Conservation (phyloP, 2,113 vertebrate genomes). For the Oncorhynchus tshawytscha region DNA sequence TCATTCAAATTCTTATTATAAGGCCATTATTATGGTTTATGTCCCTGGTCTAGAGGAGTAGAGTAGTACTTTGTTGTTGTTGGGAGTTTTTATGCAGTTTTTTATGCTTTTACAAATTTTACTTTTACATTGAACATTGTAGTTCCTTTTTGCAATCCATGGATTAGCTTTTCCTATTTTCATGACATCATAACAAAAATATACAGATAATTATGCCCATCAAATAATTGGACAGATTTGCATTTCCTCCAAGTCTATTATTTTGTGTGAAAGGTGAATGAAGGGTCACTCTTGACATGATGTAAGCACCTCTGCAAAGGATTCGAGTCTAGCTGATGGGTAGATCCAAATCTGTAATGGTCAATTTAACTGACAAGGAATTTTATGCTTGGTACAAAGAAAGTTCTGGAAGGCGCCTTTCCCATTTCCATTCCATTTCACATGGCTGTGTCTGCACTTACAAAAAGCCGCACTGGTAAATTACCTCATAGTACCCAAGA, state of each 20-base stretch:
- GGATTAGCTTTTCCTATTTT: too few species aligned
- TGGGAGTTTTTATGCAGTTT: too few species aligned
- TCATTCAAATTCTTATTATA: too few species aligned
- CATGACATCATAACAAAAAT: too few species aligned
- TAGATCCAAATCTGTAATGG: not conserved
- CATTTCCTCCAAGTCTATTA: not conserved
- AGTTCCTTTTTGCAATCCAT: too few species aligned
- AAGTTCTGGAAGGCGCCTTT: conserved; percentile 1
- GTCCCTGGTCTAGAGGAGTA: too few species aligned
- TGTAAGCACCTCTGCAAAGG: not conserved
- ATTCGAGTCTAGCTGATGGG: not conserved
- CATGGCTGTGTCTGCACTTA: conserved; percentile 16
- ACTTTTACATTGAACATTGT: too few species aligned
- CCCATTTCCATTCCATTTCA: conserved; percentile 1
- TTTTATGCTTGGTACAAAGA: conserved; percentile 1
- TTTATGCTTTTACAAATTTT: too few species aligned
- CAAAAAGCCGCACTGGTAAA: conserved; percentile 32
- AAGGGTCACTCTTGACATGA: not conserved
- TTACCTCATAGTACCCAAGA: conserved; percentile 37
- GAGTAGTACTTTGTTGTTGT: too few species aligned
- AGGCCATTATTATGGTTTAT: too few species aligned
- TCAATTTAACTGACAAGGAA: conserved; percentile 12
- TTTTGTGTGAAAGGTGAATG: not conserved
- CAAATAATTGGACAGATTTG: not conserved
- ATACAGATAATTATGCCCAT: not conserved